Conservation (phyloP, 2,888 invertebrate genomes). For the Mythimna impura region DNA sequence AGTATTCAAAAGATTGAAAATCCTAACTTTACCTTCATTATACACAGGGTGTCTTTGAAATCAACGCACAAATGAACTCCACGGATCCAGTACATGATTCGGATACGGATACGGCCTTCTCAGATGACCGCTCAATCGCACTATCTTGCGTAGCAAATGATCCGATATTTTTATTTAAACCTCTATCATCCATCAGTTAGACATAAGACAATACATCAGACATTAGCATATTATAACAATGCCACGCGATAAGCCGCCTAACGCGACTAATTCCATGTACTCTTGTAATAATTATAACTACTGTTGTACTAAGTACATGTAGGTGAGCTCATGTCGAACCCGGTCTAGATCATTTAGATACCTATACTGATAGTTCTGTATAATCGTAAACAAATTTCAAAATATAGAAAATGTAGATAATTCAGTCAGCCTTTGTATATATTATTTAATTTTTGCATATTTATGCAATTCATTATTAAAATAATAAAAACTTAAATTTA, state of each 20-base stretch:
- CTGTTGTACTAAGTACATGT: slow-evolving; percentile 17
- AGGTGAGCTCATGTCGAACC: slow-evolving; percentile 10
- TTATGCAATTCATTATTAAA: too few relatives aligned
- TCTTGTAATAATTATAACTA: slow-evolving; percentile 43
- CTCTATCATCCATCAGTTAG: slow-evolving; percentile 32
- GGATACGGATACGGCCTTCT: too few relatives aligned
- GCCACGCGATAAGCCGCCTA: slow-evolving; percentile 29
- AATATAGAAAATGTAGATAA: too few relatives aligned
- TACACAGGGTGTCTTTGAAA: too few relatives aligned
- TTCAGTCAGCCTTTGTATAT: too few relatives aligned
- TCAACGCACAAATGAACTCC: too few relatives aligned
- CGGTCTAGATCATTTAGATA: not conserved
- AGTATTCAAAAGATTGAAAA: too few relatives aligned
- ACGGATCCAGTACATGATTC: too few relatives aligned
- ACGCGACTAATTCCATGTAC: slow-evolving; percentile 48
- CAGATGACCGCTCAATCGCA: not conserved
- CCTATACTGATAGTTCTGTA: not conserved
- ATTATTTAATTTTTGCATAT: too few relatives aligned
- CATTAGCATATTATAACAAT: slow-evolving; percentile 55
- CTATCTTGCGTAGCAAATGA: not conserved
- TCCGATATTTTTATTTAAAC: slow-evolving; percentile 46
- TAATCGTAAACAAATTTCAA: too few relatives aligned
- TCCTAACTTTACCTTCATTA: too few relatives aligned
- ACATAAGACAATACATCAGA: slow-evolving; percentile 36
- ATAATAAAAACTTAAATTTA: too few relatives aligned